Base-by-base conservation (phyloP, 2,113 vertebrate genomes). In the Melanerpes aurifrons region DNA sequence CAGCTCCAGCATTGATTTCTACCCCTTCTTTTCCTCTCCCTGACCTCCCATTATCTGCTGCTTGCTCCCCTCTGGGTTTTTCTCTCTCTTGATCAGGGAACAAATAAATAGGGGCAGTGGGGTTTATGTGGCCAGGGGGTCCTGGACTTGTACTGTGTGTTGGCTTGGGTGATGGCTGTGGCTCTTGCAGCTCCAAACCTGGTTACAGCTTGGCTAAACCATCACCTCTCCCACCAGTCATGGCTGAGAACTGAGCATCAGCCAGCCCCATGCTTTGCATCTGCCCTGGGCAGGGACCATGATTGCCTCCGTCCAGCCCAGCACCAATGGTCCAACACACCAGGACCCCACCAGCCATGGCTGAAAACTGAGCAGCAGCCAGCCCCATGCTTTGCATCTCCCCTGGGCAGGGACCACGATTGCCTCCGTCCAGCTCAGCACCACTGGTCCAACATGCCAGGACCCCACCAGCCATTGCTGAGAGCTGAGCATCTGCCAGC, bases 401-500 rank as follows among this genome's bases (percentile, higher is more conserved):
- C 18, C 56, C 40, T 1, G 7, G 43, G 37, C 37, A 40, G 37
- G 37, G 37, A 40, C 37, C 37, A 40, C 37, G 37, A 40, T 10
- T 40, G 37, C 37, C 37, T 40, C 37, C 37, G 10, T 40, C 37
- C 37, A 40, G 37, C 37, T 10, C 37, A 40, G 37, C 37, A 40
- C 37, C 37, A 40, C 37, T 10, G 37, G 9, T 40, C 37, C 37
- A 40, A 40, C 37, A 40, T 10, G 10, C 37, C 37, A 40, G 37
- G 37, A 40, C 37, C n/a, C 59, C 1, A 9, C 3, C 0, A 1
- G 11, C 24, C 1, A 0, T 1, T 18, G 17, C 56, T 0, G 0
- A 25, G 79, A 40, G 28, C 21, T 0, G 32, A 10, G 79, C 32
- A 2, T 10, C 1, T 1, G 2, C 53, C 47, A 29, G 17, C 26